phyloP scores from a whole-genome alignment of 2,113 vertebrate genomes.

The Fregetta grallaria region DNA sequence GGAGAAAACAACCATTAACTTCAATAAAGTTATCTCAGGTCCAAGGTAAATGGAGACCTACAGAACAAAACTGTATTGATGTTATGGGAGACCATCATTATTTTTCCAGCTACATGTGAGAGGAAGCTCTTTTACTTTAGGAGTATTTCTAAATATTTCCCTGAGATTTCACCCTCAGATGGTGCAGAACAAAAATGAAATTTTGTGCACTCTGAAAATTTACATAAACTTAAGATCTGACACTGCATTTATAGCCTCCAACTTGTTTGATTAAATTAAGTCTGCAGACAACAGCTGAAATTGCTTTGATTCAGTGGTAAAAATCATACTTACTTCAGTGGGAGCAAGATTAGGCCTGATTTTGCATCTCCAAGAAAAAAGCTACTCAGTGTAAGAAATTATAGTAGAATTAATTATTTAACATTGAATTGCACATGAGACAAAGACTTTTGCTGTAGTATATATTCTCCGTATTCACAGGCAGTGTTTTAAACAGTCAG shows the following conservation, averaged over 20 bases:
- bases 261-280: background rate
- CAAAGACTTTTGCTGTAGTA: background rate
- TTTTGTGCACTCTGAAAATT: background rate
- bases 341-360: background rate
- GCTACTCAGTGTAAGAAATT: background rate
- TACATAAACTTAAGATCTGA: background rate
- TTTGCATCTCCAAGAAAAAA: background rate
- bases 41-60: conserved; percentile 38
- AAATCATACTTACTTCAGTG: background rate
- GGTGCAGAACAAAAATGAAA: background rate
- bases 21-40: conserved; percentile 32
- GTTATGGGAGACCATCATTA: background rate
- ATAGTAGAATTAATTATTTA: background rate
- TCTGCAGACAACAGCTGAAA: background rate
- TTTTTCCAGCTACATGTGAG: background rate
- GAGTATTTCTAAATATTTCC: background rate
- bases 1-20: conserved; percentile 54
- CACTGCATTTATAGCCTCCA: background rate
- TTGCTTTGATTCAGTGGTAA: background rate
- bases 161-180: background rate
- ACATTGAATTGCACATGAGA: background rate
- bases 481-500: background rate
- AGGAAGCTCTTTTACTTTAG: background rate
- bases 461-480: background rate
- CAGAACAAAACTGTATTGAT: conserved; percentile 14